These are phyloP conservation scores for Apodemia zela DNA, from an alignment of 2,888 invertebrate species.

Conservation along the genomic window DNA sequence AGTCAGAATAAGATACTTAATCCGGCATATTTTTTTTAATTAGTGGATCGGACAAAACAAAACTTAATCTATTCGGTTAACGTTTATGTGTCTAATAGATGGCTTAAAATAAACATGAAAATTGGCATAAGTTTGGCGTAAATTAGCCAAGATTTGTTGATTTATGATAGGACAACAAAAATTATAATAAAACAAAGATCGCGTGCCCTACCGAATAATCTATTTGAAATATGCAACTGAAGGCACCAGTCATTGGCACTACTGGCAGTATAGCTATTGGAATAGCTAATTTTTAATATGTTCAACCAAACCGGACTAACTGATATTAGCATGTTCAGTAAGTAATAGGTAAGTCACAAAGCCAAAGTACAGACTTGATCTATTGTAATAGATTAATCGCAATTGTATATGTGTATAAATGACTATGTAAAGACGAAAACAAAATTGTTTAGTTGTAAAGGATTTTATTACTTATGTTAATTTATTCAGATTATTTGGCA, in stretches of 20 bases:
- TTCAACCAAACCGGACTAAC: not conserved
- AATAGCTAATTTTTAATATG: not conserved
- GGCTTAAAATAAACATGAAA: too few species aligned
- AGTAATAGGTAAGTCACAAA: constrained; percentile 1
- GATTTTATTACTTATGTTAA: constrained; percentile 5
- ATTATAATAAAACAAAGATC: not conserved
- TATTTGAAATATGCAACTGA: not conserved
- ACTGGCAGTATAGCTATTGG: not conserved
- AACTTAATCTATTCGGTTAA: too few species aligned
- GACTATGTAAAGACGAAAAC: constrained; percentile 6
- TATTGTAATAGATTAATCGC: constrained; percentile 11
- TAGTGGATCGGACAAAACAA: not conserved
- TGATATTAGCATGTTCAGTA: not conserved
- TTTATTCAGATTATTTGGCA: constrained; percentile 21
- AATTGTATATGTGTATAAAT: constrained; percentile 13
- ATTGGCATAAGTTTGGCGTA: too few species aligned
- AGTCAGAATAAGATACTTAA: not conserved
- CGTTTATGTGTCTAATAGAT: too few species aligned
- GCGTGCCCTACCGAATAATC: too few species aligned
- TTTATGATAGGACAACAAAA: too few species aligned
- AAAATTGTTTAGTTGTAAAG: constrained; percentile 3
- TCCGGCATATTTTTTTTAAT: not conserved
- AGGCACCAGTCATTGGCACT: not conserved
- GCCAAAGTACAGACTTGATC: constrained; percentile 12
- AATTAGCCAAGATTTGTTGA: too few species aligned